Conservation (phyloP, 2,113 vertebrate species). For the Ardeotis arabs region DNA sequence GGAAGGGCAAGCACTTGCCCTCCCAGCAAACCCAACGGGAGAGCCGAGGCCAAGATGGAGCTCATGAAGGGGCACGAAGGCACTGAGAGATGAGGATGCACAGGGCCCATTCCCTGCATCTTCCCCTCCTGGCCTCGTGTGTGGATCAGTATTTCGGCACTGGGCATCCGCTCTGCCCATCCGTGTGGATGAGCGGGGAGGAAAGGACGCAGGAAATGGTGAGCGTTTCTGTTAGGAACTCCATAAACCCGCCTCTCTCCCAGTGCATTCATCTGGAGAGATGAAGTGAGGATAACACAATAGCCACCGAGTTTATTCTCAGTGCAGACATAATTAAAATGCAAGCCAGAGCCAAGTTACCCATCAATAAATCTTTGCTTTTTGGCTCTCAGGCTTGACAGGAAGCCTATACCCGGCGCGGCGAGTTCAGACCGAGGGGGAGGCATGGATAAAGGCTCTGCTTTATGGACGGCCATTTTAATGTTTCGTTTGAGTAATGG, state of each 20-base stretch:
- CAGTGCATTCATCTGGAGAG: neutral
- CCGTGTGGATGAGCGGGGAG: rapidly evolving
- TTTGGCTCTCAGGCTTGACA: constrained; percentile 72
- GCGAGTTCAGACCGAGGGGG: constrained; percentile 31
- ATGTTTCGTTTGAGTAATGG: constrained; percentile 80
- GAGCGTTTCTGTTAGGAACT: neutral
- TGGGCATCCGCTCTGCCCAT: neutral
- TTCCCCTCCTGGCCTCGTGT: rapidly evolving
- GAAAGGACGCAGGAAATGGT: neutral
- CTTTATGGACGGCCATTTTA: constrained; percentile 66
- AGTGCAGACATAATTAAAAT: constrained; percentile 55
- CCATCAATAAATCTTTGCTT: constrained; percentile 76
- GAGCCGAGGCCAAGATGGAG: rapidly evolving
- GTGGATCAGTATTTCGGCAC: neutral
- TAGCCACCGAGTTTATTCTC: neutral
- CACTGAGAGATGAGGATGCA: rapidly evolving
- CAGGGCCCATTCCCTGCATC: rapidly evolving
- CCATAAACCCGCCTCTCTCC: neutral
- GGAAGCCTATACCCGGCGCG: constrained; percentile 65
- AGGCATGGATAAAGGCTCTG: constrained; percentile 56
- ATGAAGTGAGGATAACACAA: neutral
- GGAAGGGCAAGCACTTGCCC: no score
- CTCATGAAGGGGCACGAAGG: neutral
- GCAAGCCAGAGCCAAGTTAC: constrained; percentile 47
- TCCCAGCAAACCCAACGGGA: rapidly evolving